These are phyloP conservation scores for Ianthella basta DNA, from an alignment of 37 sponge, comb jelly and placozoan species.

Conservation along the genomic window DNA sequence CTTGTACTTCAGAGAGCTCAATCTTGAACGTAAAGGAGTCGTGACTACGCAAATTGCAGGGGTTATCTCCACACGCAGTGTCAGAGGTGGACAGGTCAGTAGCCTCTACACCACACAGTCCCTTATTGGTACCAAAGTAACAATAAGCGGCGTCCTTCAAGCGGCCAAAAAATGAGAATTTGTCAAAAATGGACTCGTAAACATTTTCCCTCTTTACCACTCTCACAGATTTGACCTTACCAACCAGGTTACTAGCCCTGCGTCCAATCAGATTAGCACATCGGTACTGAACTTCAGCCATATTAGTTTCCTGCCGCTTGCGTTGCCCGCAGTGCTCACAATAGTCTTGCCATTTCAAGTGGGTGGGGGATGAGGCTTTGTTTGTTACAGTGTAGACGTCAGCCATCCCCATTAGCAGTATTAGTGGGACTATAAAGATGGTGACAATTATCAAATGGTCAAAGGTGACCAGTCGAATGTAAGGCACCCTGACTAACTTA, in stretches of 20 bases:
- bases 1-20: not conserved
- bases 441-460: conserved; percentile 10
- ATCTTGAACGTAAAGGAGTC: not conserved
- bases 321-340: not conserved
- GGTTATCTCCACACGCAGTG: not conserved
- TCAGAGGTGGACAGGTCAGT: not conserved
- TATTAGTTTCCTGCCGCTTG: not conserved
- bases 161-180: not conserved
- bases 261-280: conserved; percentile 16
- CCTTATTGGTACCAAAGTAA: not conserved
- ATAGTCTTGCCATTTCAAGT: conserved; percentile 16
- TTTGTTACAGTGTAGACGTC: not conserved
- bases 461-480: not conserved
- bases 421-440: not conserved
- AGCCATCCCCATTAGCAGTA: not conserved
- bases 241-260: not conserved
- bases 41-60: conserved; percentile 21
- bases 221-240: not conserved
- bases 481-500: not conserved
- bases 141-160: conserved; percentile 16
- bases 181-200: conserved; percentile 14
- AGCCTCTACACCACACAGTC: not conserved
- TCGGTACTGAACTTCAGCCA: not conserved
- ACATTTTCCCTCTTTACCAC: not conserved
- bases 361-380: not conserved